Conservation (phyloP, 2,888 invertebrate genomes). For the Biston stratarius region DNA sequence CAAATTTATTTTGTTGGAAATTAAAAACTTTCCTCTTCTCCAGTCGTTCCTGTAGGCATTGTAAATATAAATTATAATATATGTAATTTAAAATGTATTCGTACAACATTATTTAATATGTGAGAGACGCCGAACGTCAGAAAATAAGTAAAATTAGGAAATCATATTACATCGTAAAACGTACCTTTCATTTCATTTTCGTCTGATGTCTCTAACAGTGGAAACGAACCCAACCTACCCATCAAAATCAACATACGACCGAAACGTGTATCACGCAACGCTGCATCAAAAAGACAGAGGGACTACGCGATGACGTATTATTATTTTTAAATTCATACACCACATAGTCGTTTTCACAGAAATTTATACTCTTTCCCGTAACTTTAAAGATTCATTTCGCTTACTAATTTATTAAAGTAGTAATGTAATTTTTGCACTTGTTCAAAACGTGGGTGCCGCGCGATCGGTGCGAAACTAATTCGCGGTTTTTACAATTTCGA, state of each 20-base stretch:
- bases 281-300: conserved; percentile 79
- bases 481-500: conserved; percentile 77
- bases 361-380: conserved; percentile 50
- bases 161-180: neutral
- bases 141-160: too few relatives aligned
- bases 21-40: too few relatives aligned
- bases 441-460: conserved; percentile 61
- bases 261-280: conserved; percentile 72
- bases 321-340: conserved; percentile 82
- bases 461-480: conserved; percentile 79
- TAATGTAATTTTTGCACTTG: conserved; percentile 80
- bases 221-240: conserved; percentile 59
- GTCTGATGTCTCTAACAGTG: conserved; percentile 55
- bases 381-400: neutral
- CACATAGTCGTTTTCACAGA: conserved; percentile 46
- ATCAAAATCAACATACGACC: conserved; percentile 77
- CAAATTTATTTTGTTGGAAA: too few relatives aligned
- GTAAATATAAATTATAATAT: too few relatives aligned
- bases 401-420: conserved; percentile 47
- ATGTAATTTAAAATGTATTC: too few relatives aligned
- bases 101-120: too few relatives aligned
- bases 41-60: too few relatives aligned
- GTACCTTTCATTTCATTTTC: neutral
- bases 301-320: conserved; percentile 76
- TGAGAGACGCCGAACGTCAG: too few relatives aligned